Base-by-base conservation (phyloP, 2,797 vertebrate genomes). In the Hippocampus kuda region DNA sequence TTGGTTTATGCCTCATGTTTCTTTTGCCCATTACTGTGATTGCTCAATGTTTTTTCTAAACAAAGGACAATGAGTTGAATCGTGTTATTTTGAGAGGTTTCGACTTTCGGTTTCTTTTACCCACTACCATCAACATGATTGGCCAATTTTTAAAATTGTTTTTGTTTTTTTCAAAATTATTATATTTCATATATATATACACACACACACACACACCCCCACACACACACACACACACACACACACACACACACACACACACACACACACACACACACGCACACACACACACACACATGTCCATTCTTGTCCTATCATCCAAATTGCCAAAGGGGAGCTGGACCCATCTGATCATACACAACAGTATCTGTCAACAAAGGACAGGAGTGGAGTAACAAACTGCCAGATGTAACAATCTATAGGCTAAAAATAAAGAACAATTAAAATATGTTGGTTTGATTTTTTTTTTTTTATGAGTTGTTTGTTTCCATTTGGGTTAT, bases 281-380 rank as follows among this genome's bases (percentile, higher is more conserved):
- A 46, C 44, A 46, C 44, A 59, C 24, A 59, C 56, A 18, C 13
- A 22, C 60, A 41, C 61, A 46, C 41, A 46, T 2, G 62, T 64
- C 62, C 62, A 64, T 46, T 41, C 62, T 64, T 44, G 5, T 64
- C 22, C 38, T 6, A 16, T 64, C 62, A 64, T 64, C 41, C 13
- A 24, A n/a, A 26, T 44, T 24, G 62, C 62, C 62, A 46, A 13
- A 56, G 42, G 62, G 62, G 41, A 64, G 62, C 22, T 46, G 62
- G 41, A 64, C 62, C 62, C 62, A 64, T 64, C 62, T 64, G 41
- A 64, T 64, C 41, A 26, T 24, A 44, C 62, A 44, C 22, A 64
- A 64, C 22, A 46, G 62, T 42, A n/a, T 64, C 41, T 42, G 41
- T 64, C 41, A 26, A 41, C 41, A 64, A 26, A 64, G 62, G 41